Conservation (phyloP, 2,113 vertebrate species). For the Lates calcarifer region DNA sequence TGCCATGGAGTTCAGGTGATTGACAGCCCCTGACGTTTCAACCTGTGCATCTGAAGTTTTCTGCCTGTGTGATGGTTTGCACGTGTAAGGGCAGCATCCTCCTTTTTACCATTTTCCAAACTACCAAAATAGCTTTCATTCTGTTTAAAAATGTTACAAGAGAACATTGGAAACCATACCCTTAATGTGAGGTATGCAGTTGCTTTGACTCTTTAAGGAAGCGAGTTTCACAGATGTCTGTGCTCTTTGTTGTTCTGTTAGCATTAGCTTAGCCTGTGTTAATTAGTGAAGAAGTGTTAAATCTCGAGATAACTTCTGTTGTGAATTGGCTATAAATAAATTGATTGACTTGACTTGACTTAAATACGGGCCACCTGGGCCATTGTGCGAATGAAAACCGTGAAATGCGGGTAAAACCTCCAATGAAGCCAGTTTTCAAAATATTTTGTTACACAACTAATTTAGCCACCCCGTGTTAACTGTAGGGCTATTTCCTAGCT, state of each 20-base stretch:
- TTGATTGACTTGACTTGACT: too few species aligned
- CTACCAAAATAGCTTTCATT: background rate
- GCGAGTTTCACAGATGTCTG: background rate
- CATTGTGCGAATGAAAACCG: background rate
- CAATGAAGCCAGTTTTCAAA: too few species aligned
- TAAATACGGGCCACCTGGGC: too few species aligned
- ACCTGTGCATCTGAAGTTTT: background rate
- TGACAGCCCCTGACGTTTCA: slow-evolving; percentile 19
- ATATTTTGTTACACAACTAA: background rate
- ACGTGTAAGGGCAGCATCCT: background rate
- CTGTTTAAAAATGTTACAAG: background rate
- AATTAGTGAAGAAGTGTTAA: too few species aligned
- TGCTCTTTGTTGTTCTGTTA: background rate
- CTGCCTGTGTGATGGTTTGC: background rate
- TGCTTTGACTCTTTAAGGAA: background rate
- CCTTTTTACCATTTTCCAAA: background rate
- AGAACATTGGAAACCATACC: background rate
- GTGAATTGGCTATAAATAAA: too few species aligned
- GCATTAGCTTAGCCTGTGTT: too few species aligned
- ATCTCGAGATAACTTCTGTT: too few species aligned
- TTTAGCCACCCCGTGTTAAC: background rate
- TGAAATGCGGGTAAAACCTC: background rate
- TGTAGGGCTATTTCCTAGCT: background rate
- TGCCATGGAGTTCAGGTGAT: slow-evolving; percentile 31
- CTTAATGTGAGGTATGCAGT: background rate